Evolutionary conservation across 2,888 invertebrate species (phyloP).

Genomic region (Nysson spinosus): DNA sequence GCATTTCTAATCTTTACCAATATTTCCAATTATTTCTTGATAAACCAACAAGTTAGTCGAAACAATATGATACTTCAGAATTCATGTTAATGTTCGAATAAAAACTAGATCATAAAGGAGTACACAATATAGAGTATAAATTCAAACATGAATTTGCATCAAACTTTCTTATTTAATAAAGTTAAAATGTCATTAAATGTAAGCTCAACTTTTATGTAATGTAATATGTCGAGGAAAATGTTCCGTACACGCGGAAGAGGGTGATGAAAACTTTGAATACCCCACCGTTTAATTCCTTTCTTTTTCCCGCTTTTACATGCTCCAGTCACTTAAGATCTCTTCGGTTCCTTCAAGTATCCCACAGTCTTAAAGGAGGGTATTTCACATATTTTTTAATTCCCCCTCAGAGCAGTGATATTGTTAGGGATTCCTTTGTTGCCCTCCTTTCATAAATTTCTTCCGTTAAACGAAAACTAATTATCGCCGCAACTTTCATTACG

Average conservation of each 20-base stretch:
- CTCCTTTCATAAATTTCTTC: not conserved
- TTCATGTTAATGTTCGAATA: too few relatives aligned
- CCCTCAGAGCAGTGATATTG: not conserved
- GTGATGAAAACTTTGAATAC: not conserved
- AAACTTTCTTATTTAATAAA: too few relatives aligned
- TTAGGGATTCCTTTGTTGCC: not conserved
- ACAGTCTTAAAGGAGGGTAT: not conserved
- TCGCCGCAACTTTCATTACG: not conserved
- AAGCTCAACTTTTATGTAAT: too few relatives aligned
- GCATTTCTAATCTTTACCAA: not conserved
- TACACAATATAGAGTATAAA: too few relatives aligned
- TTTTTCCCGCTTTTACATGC: not conserved
- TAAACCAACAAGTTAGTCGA: too few relatives aligned
- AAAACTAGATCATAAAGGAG: too few relatives aligned
- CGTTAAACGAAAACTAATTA: constrained; percentile 5
- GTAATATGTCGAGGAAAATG: too few relatives aligned
- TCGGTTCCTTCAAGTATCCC: constrained; percentile 8
- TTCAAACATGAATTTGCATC: too few relatives aligned
- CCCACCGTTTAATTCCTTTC: not conserved
- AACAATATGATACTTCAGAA: too few relatives aligned
- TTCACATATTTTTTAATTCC: constrained; percentile 11
- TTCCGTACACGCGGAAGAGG: too few relatives aligned
- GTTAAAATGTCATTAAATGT: too few relatives aligned
- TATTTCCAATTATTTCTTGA: too few relatives aligned
- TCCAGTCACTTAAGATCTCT: constrained; percentile 2